Conservation (phyloP, 1,140 invertebrate species). For the Amyelois transitella region DNA sequence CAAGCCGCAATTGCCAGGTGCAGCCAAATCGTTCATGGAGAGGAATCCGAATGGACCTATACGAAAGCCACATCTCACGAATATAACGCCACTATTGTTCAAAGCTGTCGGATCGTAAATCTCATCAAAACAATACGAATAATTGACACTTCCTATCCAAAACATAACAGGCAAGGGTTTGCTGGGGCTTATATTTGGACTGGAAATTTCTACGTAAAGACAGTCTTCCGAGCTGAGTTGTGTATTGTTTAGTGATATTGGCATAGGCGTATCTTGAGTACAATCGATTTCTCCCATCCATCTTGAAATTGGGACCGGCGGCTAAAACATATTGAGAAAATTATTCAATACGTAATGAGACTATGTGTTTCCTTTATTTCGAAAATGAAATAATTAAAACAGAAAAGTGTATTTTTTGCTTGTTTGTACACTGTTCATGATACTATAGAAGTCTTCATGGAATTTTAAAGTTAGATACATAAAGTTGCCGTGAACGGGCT, state of each 20-base stretch:
- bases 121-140: constrained; percentile 29
- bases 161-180: constrained; percentile 60
- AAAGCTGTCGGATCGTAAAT: constrained; percentile 39
- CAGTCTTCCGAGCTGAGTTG: constrained; percentile 51
- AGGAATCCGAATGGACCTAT: constrained; percentile 61
- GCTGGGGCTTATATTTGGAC: constrained; percentile 37
- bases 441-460: too few species aligned
- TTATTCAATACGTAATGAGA: neutral
- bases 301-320: constrained; percentile 31
- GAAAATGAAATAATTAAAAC: too few species aligned
- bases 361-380: too few species aligned
- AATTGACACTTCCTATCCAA: constrained; percentile 49
- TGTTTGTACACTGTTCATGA: too few species aligned
- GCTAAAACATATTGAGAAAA: constrained; percentile 32
- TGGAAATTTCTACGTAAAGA: constrained; percentile 48
- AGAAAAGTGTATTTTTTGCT: too few species aligned
- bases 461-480: too few species aligned
- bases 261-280: constrained; percentile 33
- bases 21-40: constrained; percentile 50
- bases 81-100: constrained; percentile 45
- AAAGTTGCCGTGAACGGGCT: too few species aligned
- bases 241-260: constrained; percentile 14
- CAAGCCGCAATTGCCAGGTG: constrained; percentile 77
- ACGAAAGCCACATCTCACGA: constrained; percentile 49
- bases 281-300: constrained; percentile 48